Percentiles rank a stretch among this genome's conserved stretches.
phyloP scores from a whole-genome alignment of 1,140 invertebrate species.

The Cepaea nemoralis region DNA sequence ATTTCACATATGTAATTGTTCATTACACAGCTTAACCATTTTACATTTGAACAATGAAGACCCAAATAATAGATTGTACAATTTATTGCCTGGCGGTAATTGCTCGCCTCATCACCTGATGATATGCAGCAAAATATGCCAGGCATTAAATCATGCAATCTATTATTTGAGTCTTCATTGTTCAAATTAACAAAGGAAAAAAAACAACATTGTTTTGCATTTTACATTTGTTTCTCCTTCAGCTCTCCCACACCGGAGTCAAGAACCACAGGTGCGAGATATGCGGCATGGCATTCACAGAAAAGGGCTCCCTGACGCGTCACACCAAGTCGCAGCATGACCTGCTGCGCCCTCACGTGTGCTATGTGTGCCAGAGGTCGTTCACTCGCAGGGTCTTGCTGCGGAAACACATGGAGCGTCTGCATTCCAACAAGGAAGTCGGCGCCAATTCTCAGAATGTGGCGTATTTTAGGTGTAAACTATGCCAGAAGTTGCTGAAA shows the following conservation, averaged over 20 bases:
- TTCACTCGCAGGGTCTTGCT: conserved; percentile 24
- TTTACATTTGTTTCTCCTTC: neutral
- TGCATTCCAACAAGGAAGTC: neutral
- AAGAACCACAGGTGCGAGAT: conserved; percentile 16
- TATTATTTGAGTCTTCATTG: too few species aligned
- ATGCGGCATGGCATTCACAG: conserved; percentile 29
- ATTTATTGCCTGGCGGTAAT: too few species aligned
- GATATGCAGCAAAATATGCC: too few species aligned
- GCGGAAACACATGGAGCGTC: conserved; percentile 27
- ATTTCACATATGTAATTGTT: neutral
- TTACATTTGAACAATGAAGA: too few species aligned
- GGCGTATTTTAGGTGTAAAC: conserved; percentile 23
- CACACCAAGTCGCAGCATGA: conserved; percentile 30
- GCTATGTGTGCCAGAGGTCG: neutral
- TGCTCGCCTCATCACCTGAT: neutral
- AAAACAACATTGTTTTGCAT: too few species aligned
- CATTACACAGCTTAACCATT: neutral
- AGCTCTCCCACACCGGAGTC: conserved; percentile 19
- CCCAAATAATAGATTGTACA: too few species aligned
- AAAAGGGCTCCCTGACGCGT: conserved; percentile 38
- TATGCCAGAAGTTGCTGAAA: neutral
- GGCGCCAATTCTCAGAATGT: neutral
- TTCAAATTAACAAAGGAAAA: neutral
- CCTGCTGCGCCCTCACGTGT: conserved; percentile 16
- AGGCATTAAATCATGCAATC: too few species aligned